These are phyloP conservation scores for Lates calcarifer DNA, from an alignment of 2,113 vertebrate species.

Conservation along the genomic window DNA sequence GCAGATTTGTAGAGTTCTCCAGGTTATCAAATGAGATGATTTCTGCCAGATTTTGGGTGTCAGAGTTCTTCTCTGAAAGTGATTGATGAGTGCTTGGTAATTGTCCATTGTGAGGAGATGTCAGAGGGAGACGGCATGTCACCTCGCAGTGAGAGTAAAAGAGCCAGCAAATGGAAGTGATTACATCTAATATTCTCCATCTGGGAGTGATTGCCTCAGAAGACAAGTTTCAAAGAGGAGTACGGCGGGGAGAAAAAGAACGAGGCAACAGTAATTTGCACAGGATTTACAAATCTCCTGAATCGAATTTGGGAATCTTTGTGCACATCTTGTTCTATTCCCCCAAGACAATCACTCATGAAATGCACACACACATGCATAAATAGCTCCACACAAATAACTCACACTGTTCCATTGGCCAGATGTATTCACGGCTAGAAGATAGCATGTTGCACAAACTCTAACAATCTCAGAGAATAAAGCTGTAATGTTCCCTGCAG, in stretches of 20 bases:
- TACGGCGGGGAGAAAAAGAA: conserved; percentile 64
- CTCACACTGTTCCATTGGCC: conserved; percentile 4
- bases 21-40: conserved; percentile 65
- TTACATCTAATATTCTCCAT: conserved; percentile 86
- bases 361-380: conserved; percentile 60
- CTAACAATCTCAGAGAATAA: conserved; percentile 19
- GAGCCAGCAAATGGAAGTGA: conserved; percentile 80
- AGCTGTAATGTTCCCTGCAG: conserved; percentile 34
- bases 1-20: conserved; percentile 37
- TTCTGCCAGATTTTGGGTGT: conserved; percentile 70
- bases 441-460: conserved; percentile 4
- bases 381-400: conserved; percentile 40
- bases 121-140: conserved; percentile 73
- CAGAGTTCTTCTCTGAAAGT: conserved; percentile 60
- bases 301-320: conserved; percentile 78
- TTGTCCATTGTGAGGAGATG: conserved; percentile 74
- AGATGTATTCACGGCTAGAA: conserved; percentile 1
- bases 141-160: conserved; percentile 79
- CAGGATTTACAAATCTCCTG: conserved; percentile 83
- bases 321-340: conserved; percentile 78
- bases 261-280: conserved; percentile 79
- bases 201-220: conserved; percentile 82
- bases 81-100: conserved; percentile 78
- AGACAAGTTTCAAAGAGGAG: conserved; percentile 81
- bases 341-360: conserved; percentile 68